Evolutionary conservation across 2,888 invertebrate genomes (phyloP), one percentile per base, ranked within the genome.

Genomic region (Macrosoma leucophasiata): DNA sequence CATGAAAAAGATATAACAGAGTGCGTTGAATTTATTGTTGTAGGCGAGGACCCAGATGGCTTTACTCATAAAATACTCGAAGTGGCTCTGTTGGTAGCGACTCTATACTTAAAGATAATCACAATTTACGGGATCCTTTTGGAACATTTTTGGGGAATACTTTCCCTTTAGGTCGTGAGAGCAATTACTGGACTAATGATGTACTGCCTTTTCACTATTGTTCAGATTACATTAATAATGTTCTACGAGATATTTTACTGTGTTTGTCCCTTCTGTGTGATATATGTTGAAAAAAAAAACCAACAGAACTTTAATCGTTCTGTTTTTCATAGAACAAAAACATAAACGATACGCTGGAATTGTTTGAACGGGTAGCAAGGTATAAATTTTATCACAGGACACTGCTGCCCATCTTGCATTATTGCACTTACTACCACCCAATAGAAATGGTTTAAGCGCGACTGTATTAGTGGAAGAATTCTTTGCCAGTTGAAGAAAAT

Each of bases 1-100:
- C 72, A 81, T 79, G 78, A 82, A 81, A 82, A 77, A 76, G 75
- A 75, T 70, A 69, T 81, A 78, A 78, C 74, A 69, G 64, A 66
- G 63, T 52, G 72, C 69, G 71, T 71, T 67, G 76, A 81, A 82
- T 82, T 84, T 82, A 82, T 82, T 71, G 75, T 72, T 61, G 64
- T 59, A 67, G 66, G 64, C 71, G 61, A 62, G 72, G 73, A 64
- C 78, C 76, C 82, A 82, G 81, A 81, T 82, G 82, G 76, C 79
- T 76, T 65, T 63, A 51, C 77, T 76, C 82, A 73, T 82, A 82
- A 82, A 82, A 82, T 77, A 78, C 70, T 62, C 69, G 62, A 71
- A 81, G 79, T 75, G 75, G 73, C 67, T 69, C 70, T 72, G 70
- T 66, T 70, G 65, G 68, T 72, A 71, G 61, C 70, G 63, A 62